Percentiles rank a stretch among this genome's conserved stretches.
phyloP scores from a whole-genome alignment of 2,888 invertebrate species.

The Sarcophaga subvicina region DNA sequence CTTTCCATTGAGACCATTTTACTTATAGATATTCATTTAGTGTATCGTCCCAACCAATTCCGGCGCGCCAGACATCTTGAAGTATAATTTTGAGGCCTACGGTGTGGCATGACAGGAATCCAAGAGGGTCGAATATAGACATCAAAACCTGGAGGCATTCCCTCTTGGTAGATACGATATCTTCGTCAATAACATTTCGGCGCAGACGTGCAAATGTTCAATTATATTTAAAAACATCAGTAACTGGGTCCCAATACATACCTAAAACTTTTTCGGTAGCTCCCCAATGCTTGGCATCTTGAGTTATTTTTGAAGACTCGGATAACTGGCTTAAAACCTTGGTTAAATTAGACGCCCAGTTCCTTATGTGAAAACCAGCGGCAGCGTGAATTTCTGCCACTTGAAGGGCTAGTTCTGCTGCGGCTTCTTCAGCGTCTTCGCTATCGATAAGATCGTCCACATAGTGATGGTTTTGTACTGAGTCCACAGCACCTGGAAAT shows the following conservation, averaged over 20 bases:
- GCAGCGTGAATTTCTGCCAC: constrained; percentile 8
- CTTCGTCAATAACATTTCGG: constrained; percentile 44
- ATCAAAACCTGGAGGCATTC: too few relatives aligned
- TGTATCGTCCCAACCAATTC: too few relatives aligned
- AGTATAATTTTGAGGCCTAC: too few relatives aligned
- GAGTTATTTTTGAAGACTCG: not conserved
- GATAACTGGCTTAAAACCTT: constrained; percentile 32
- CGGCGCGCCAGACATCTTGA: too few relatives aligned
- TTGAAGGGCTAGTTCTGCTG: not conserved
- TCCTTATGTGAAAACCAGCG: constrained; percentile 28
- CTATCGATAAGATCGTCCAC: constrained; percentile 49
- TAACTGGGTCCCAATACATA: constrained; percentile 62
- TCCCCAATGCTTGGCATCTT: constrained; percentile 31
- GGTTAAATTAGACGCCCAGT: constrained; percentile 47
- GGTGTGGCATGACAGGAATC: too few relatives aligned
- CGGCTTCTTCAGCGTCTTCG: constrained; percentile 18
- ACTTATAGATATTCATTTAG: too few relatives aligned
- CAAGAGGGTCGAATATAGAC: too few relatives aligned
- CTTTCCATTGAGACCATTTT: too few relatives aligned
- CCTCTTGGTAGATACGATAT: too few relatives aligned
- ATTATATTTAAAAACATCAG: constrained; percentile 61
- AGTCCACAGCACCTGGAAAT: constrained; percentile 29
- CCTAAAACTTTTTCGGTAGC: constrained; percentile 54
- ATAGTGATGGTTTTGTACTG: constrained; percentile 18
- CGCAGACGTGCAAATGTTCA: constrained; percentile 58